These are phyloP conservation scores for Troides aeacus DNA, from an alignment of 2,888 invertebrate genomes.

Conservation along the genomic window DNA sequence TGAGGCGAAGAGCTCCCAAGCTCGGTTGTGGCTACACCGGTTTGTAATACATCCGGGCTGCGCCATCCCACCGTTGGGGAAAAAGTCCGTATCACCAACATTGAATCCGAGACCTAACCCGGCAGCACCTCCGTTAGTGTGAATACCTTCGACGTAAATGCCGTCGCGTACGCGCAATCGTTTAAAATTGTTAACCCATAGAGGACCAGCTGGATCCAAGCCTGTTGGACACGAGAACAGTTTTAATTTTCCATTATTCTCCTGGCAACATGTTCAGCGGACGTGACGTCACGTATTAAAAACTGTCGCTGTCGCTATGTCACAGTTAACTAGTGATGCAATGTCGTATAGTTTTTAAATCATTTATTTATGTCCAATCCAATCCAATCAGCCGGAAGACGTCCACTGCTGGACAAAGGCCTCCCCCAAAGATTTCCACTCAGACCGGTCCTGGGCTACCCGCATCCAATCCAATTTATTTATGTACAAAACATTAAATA, in stretches of 20 bases:
- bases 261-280: too few species aligned
- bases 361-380: too few species aligned
- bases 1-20: slow-evolving; percentile 59
- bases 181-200: slow-evolving; percentile 47
- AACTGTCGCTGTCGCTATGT: background rate
- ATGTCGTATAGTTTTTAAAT: too few species aligned
- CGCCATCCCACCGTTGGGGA: slow-evolving; percentile 78
- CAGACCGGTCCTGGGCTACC: too few species aligned
- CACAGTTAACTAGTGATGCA: too few species aligned
- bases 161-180: slow-evolving; percentile 54
- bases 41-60: slow-evolving; percentile 58
- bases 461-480: too few species aligned
- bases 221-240: slow-evolving; percentile 38
- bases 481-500: too few species aligned
- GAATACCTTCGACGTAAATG: slow-evolving; percentile 58
- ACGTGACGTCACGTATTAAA: too few species aligned
- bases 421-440: too few species aligned
- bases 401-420: too few species aligned
- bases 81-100: slow-evolving; percentile 79
- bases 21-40: slow-evolving; percentile 59
- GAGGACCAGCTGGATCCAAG: slow-evolving; percentile 61
- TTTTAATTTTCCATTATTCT: too few species aligned
- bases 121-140: slow-evolving; percentile 68
- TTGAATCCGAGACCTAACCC: slow-evolving; percentile 71
- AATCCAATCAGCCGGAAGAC: too few species aligned